Base-by-base conservation (phyloP, 2,797 vertebrate genomes). In the Sebastes nivosus region DNA sequence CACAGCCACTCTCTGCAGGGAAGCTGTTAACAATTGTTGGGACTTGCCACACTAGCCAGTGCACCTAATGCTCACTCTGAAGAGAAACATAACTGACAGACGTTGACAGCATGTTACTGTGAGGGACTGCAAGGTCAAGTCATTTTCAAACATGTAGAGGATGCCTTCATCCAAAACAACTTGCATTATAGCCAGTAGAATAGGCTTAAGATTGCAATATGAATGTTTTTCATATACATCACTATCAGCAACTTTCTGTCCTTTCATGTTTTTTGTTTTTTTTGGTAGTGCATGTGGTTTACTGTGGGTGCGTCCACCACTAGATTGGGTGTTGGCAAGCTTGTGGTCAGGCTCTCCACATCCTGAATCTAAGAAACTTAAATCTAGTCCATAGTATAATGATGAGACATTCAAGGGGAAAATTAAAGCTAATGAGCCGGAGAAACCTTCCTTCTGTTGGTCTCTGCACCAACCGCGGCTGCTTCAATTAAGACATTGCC, bases 11-110 rank as follows among this genome's bases (percentile, higher is more conserved):
- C 63, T 59, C 74, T 83, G 80, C 85, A 83, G 85, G 63, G 66
- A 81, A 84, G 84, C 85, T 86, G 87, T 81, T 84, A 67, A 34
- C 72, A 77, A 24, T 60, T 63, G 72, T 89, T 80, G 67, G 54
- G 57, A 65, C 32, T 71, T 73, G 34, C 34, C 74, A 68, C 52
- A 50, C 38, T 25, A 60, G 58, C 34, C 67, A 63, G 14, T 29
- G 38, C 61, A 72, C 65, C 58, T 76, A 32, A 75, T 36, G 8
- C 57, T 77, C 57, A 25, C 27, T 72, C 16, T 71, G 54, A 85
- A 46, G 52, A 79, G 52, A 73, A 84, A 55, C 24, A 4, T 13
- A 71, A 67, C 14, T 60, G 66, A 87, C 54, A 61, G 32, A 59
- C 50, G 72, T n/a, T 79, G 38, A 74, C 60, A 61, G 55, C 54